These are phyloP conservation scores for Pelmatolapia mariae DNA, from an alignment of 2,113 vertebrate species.

Conservation along the genomic window DNA sequence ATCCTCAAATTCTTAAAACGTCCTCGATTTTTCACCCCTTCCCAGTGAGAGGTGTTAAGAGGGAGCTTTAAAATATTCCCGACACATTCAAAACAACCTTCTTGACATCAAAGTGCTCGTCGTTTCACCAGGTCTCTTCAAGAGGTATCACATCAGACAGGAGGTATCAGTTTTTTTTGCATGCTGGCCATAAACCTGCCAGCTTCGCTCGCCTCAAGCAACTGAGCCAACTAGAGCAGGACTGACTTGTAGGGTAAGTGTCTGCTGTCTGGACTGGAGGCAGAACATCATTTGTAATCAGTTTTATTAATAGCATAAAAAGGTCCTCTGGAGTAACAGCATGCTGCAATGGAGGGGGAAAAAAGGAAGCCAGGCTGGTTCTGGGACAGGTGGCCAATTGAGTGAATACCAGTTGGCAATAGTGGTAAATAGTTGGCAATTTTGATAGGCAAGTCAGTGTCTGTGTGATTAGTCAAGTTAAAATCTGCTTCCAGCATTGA, in stretches of 20 bases:
- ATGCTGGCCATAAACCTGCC: conserved; percentile 30
- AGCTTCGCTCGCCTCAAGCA: conserved; percentile 12
- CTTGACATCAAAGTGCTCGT: conserved; percentile 54
- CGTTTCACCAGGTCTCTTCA: conserved; percentile 37
- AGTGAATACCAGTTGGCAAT: background rate
- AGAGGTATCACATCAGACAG: conserved; percentile 46
- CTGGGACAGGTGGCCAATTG: background rate
- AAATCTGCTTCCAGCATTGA: background rate
- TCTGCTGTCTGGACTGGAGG: conserved; percentile 13
- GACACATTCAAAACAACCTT: conserved; percentile 52
- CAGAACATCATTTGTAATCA: conserved; percentile 18
- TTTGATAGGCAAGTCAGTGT: background rate
- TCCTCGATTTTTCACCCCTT: background rate
- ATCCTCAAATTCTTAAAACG: background rate
- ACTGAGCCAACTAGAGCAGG: background rate
- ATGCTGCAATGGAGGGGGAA: background rate
- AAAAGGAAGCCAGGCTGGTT: background rate
- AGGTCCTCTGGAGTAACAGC: background rate
- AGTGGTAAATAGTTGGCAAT: background rate
- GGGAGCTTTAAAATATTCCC: conserved; percentile 46
- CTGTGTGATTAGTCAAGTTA: background rate
- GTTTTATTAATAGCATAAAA: background rate
- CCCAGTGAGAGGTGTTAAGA: conserved; percentile 11
- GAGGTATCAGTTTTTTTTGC: conserved; percentile 15
- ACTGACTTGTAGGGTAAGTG: conserved; percentile 9